Base-by-base conservation (phyloP, 2,797 vertebrate genomes). In the Odontamblyopus rebecca region DNA sequence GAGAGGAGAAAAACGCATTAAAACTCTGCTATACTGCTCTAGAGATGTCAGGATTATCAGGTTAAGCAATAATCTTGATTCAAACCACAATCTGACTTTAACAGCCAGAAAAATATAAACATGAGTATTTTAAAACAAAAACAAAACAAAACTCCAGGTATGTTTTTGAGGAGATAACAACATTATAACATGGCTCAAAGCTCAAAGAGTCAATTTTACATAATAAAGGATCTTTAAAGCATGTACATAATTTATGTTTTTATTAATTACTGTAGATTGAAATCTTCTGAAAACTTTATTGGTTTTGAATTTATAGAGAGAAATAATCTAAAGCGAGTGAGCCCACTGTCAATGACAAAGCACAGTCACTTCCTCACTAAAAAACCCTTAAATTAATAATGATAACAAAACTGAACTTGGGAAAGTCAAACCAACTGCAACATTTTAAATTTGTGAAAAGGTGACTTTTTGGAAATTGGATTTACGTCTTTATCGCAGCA, bases 401-500 rank as follows among this genome's bases (percentile, higher is more conserved):
- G 59, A 61, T 30, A 61, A 16, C 8, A 54, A 62, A 56, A n/a
- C 13, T 51, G 54, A 61, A 79, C 65, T 75, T 76, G 23, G 26
- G 76, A 76, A 75, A 78, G 82, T 79, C 23, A 72, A 32, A 57
- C 67, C 69, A 85, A 75, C 54, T 26, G 78, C 48, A 74, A 66
- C 73, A 64, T 69, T 70, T 78, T n/a, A 67, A 23, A 61, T 75
- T 71, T 71, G 32, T 32, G 65, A 41, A 65, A 54, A 76, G 73
- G 66, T 77, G 74, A 84, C 64, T 83, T 74, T 69, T 32, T 53
- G 29, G 27, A 62, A 69, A 41, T 29, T 57, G 72, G 67, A 79
- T 80, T 81, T 80, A 68, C 23, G 59, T 66, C 68, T 83, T 80
- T 77, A 82, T 86, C 78, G 76, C 71, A 61, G 61, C 9, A 62